These are phyloP conservation scores for Temnothorax rugatulus DNA, from an alignment of 2,888 invertebrate species.

Conservation along the genomic window DNA sequence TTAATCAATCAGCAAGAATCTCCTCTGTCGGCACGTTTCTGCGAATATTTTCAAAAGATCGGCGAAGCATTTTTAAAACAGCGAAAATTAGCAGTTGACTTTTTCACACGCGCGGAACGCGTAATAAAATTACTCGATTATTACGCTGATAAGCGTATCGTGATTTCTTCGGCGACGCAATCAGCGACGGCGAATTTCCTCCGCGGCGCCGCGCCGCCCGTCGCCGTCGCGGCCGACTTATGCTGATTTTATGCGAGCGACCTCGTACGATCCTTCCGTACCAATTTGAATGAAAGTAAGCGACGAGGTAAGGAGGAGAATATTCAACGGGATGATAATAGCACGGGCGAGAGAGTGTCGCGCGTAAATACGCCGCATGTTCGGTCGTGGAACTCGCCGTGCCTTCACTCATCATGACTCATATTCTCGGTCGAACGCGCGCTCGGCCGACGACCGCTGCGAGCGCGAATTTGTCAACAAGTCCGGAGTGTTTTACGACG, in stretches of 20 bases:
- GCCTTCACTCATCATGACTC: slow-evolving; percentile 44
- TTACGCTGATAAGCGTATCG: neutral
- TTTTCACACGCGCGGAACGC: neutral
- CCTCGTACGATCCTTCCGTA: slow-evolving; percentile 60
- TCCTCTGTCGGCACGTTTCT: neutral
- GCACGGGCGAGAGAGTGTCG: slow-evolving; percentile 52
- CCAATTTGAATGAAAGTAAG: slow-evolving; percentile 61
- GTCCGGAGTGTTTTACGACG: slow-evolving; percentile 35
- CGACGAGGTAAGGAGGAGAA: slow-evolving; percentile 55
- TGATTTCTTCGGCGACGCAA: slow-evolving; percentile 1
- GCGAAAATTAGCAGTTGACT: neutral
- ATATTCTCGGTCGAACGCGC: slow-evolving; percentile 43
- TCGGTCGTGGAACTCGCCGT: slow-evolving; percentile 52
- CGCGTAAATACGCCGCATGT: slow-evolving; percentile 53
- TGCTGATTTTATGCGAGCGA: slow-evolving; percentile 61
- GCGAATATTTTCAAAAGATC: neutral
- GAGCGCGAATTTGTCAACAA: slow-evolving; percentile 55
- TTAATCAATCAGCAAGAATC: slow-evolving; percentile 25
- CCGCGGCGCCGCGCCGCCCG: neutral
- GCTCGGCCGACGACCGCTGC: slow-evolving; percentile 50
- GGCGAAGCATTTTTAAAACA: neutral
- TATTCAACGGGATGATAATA: slow-evolving; percentile 64
- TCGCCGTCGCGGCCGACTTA: slow-evolving; percentile 49
- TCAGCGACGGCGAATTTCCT: slow-evolving; percentile 33
- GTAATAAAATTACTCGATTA: slow-evolving; percentile 5